Percentiles rank a stretch among this genome's conserved stretches.
Conservation (phyloP, 2,113 vertebrate species). For the Etia nguti region DNA sequence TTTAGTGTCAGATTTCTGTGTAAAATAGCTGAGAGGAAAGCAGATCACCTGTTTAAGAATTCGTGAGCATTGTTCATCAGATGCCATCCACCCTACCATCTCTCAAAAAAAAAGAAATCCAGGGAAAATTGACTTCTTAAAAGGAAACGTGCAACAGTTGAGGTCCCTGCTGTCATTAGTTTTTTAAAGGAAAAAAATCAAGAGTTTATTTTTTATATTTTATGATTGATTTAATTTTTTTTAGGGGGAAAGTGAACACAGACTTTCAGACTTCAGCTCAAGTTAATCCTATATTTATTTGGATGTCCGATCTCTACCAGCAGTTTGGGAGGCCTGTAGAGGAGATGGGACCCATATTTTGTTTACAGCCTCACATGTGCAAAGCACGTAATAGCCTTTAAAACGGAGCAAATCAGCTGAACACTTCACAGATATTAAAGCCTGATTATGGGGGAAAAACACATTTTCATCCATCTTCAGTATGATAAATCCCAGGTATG, state of each 20-base stretch:
- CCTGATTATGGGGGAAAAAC: neutral
- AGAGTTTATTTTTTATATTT: neutral
- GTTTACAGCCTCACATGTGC: neutral
- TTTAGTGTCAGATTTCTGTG: neutral
- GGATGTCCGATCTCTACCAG: neutral
- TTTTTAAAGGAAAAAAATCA: no score
- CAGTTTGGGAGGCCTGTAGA: neutral
- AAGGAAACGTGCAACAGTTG: no score
- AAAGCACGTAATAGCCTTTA: neutral
- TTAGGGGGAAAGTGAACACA: neutral
- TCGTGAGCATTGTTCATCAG: neutral
- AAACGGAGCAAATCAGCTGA: neutral
- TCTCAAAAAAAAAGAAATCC: fast-evolving
- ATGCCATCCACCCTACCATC: neutral
- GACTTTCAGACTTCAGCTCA: neutral
- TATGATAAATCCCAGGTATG: neutral
- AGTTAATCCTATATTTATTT: neutral
- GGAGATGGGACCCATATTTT: neutral
- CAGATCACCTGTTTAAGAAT: neutral
- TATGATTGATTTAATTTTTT: neutral
- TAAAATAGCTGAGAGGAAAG: neutral
- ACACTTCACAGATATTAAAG: neutral
- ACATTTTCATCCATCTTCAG: neutral
- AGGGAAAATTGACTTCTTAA: neutral
- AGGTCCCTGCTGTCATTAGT: no score